These are phyloP conservation scores for Periophthalmus modestus DNA, from an alignment of 2,113 vertebrate species.

Conservation along the genomic window DNA sequence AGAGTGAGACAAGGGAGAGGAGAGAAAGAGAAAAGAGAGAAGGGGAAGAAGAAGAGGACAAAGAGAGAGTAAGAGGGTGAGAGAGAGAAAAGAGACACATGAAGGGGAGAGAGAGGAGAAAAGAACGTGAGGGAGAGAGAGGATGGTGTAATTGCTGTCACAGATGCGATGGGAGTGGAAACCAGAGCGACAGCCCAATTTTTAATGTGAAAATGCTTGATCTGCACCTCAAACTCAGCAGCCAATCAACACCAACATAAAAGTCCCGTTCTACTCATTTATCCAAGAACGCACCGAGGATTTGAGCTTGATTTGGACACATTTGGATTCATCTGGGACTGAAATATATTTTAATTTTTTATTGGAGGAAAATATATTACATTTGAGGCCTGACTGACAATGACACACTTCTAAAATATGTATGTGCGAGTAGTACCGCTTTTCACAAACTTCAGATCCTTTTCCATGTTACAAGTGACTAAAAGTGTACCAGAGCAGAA, in stretches of 20 bases:
- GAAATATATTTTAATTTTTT: background rate
- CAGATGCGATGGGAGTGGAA: slow-evolving; percentile 43
- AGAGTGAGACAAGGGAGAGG: no score
- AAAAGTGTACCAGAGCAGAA: background rate
- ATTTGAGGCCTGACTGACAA: background rate
- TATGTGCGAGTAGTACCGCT: background rate
- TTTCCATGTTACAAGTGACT: slow-evolving; percentile 7
- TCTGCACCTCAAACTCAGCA: slow-evolving; percentile 9
- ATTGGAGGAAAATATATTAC: no score
- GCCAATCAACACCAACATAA: background rate
- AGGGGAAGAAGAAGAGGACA: background rate
- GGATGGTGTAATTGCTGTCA: slow-evolving; percentile 60
- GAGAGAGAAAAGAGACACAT: background rate
- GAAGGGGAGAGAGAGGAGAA: background rate
- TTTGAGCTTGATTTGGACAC: background rate
- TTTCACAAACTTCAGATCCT: background rate
- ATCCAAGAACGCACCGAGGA: background rate
- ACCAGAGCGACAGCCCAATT: slow-evolving; percentile 35
- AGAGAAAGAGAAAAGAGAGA: background rate
- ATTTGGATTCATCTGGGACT: background rate
- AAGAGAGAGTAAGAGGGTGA: background rate
- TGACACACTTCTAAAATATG: background rate
- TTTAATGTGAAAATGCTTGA: slow-evolving; percentile 28
- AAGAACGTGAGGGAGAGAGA: background rate
- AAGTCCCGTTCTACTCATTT: background rate